These are phyloP conservation scores for Galbula dea DNA, from an alignment of 2,113 vertebrate species.

Conservation along the genomic window DNA sequence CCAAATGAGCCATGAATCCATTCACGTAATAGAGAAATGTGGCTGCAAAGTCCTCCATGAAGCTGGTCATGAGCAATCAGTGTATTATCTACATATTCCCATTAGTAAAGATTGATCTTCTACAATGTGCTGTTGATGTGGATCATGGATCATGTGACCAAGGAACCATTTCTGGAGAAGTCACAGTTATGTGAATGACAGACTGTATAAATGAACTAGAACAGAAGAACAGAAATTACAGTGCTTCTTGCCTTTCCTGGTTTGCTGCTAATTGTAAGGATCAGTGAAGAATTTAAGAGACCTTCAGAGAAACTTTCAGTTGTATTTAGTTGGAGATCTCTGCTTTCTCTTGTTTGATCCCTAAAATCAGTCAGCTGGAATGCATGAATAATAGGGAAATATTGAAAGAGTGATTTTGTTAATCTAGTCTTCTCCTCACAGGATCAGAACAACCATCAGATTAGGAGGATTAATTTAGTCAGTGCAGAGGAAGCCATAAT, in stretches of 20 bases:
- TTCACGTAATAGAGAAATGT: background rate
- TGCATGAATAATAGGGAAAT: background rate
- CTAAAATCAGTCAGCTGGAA: background rate
- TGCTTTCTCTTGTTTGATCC: background rate
- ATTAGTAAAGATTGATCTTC: background rate
- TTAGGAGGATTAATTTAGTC: background rate
- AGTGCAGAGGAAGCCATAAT: background rate
- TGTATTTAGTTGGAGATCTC: background rate
- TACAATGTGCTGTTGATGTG: background rate
- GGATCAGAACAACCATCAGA: background rate
- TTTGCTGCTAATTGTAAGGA: background rate
- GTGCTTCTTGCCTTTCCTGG: background rate
- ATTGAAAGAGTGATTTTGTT: background rate
- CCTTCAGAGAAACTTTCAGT: background rate
- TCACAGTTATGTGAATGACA: background rate
- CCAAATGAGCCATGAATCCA: slow-evolving; percentile 31
- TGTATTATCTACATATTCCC: background rate
- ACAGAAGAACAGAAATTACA: background rate
- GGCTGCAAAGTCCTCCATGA: background rate
- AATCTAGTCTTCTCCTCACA: background rate
- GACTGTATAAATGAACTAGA: background rate
- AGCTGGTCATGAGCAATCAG: background rate
- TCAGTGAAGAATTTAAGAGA: background rate
- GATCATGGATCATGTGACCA: background rate
- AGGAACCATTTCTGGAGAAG: background rate